Percentiles rank a stretch among this genome's conserved stretches.
Evolutionary conservation across 2,888 invertebrate genomes (phyloP).

Genomic region (Papilio protenor): DNA sequence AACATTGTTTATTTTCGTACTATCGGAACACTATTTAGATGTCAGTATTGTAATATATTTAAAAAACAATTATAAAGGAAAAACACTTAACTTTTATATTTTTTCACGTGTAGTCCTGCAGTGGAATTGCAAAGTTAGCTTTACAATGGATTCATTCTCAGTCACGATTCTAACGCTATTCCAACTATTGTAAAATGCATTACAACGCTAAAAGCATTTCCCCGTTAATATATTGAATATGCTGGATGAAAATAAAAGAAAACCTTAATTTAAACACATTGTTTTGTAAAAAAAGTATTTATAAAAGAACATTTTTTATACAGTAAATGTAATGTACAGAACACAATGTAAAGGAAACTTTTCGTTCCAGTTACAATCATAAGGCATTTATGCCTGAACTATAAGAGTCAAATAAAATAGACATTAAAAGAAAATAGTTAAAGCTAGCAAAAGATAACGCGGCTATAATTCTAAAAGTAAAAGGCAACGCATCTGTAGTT

Average conservation of each 20-base stretch:
- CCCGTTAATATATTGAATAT: not conserved
- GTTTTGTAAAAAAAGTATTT: not conserved
- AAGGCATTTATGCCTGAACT: too few relatives aligned
- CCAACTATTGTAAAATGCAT: slow-evolving; percentile 2
- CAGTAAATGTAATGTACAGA: too few relatives aligned
- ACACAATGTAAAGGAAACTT: too few relatives aligned
- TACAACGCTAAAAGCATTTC: slow-evolving; percentile 7
- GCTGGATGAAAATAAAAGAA: not conserved
- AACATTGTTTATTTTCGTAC: not conserved
- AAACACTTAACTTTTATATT: too few relatives aligned
- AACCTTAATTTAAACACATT: not conserved
- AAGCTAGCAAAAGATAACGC: too few relatives aligned
- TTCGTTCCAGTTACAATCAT: too few relatives aligned
- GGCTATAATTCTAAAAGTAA: too few relatives aligned
- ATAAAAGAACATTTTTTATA: too few relatives aligned
- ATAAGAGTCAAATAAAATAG: too few relatives aligned
- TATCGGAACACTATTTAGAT: not conserved
- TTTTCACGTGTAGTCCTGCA: not conserved
- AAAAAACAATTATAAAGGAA: not conserved
- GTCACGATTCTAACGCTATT: not conserved
- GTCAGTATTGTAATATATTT: not conserved
- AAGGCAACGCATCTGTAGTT: too few relatives aligned
- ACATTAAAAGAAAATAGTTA: too few relatives aligned
- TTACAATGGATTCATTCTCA: not conserved
- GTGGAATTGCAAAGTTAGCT: not conserved